Base-by-base conservation (phyloP, 2,888 invertebrate species). In the Drosophila meridiana region DNA sequence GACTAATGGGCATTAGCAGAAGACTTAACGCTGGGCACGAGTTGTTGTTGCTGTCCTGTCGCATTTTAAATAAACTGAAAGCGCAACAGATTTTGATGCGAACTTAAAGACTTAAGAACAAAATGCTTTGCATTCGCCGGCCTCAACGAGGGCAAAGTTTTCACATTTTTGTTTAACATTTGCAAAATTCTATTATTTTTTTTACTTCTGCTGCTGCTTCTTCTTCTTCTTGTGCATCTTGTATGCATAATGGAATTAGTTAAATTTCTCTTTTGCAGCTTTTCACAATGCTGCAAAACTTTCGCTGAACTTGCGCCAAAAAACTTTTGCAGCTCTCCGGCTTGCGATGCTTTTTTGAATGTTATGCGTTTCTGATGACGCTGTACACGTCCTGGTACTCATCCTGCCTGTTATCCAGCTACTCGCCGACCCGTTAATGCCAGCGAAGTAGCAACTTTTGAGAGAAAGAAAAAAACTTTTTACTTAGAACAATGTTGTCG, bases 291-390 rank as follows among this genome's bases (percentile, higher is more conserved):
- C 78, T 69, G 64, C 56, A 73, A 73, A 79, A 79, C 61, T 80
- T 80, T 80, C 66, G 66, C 75, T 76, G 70, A 75, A 75, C 70
- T 83, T 80, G 83, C 67, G 77, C 76, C 80, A 80, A 82, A 82
- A 82, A 82, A 66, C 28, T 52, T 83, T 83, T 62, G 40, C 71
- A 64, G 53, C 66, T 65, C 57, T 55, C 55, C 45, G 50, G 50
- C 50, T 73, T 56, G 55, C 73, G 53, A 63, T 78, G 63, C 62
- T 64, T 67, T 58, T 80, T 77, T 71, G 59, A 79, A 78, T 88
- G 87, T 80, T 88, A 89, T 89, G 85, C 89, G 87, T 87, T 86
- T 87, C 72, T 89, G 85, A 86, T 89, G 85, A 89, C 84, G 87
- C 73, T 87, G 78, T 81, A 9, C 40, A 42, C 42, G 26, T 56